Conservation (phyloP, 2,113 vertebrate species). For the Myotis lucifugus region DNA sequence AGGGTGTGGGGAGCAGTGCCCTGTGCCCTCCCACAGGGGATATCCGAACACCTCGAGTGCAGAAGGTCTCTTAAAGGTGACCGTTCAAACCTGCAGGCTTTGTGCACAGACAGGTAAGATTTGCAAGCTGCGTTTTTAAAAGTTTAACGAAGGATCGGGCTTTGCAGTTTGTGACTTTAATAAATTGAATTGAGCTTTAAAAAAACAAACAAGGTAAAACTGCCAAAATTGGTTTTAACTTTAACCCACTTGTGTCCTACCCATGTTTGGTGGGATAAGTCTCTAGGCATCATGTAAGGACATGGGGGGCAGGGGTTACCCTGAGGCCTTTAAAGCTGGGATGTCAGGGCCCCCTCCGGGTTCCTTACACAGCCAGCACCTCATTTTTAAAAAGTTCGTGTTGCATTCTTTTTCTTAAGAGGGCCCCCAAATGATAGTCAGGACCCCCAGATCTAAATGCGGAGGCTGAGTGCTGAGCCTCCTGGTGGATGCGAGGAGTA, state of each 20-base stretch:
- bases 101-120: fast-evolving
- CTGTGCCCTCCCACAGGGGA: too few species aligned
- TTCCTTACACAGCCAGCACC: not conserved
- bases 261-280: fast-evolving
- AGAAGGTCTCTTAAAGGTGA: not conserved
- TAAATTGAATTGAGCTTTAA: not conserved
- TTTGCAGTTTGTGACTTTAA: not conserved
- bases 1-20: not conserved
- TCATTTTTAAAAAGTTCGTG: not conserved
- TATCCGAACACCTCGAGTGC: not conserved
- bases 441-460: not conserved
- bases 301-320: too few species aligned
- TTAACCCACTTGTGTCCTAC: not conserved
- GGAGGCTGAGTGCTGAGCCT: not conserved
- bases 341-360: not conserved
- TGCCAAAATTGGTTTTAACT: not conserved
- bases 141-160: not conserved
- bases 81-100: not conserved
- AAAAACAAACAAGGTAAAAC: not conserved
- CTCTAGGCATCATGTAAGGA: not conserved
- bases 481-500: not conserved
- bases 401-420: not conserved
- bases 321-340: not conserved
- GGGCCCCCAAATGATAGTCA: not conserved
- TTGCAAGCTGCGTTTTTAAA: not conserved